Evolutionary conservation across 2,797 vertebrate genomes (phyloP).

Genomic region (Chaenodraco wilsoni): DNA sequence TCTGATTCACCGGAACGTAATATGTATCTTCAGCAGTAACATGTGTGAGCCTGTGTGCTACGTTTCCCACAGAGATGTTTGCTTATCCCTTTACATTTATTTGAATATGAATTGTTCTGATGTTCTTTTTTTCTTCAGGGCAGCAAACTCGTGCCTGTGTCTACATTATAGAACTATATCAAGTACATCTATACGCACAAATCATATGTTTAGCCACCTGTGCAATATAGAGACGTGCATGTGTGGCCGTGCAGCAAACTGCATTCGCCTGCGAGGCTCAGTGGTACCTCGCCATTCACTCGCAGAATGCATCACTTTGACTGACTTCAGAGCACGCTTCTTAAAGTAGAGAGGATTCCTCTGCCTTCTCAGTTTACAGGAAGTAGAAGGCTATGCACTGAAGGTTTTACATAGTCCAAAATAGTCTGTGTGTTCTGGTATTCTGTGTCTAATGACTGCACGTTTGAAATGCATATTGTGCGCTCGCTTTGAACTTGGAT

Average conservation of each 20-base stretch:
- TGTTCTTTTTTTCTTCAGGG: slow-evolving; percentile 65
- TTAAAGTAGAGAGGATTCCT: slow-evolving; percentile 4
- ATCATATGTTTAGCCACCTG: slow-evolving; percentile 55
- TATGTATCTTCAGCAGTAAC: slow-evolving; percentile 43
- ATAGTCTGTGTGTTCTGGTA: background rate
- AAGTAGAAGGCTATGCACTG: slow-evolving; percentile 35
- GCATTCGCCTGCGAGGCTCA: slow-evolving; percentile 27
- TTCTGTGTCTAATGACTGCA: slow-evolving; percentile 20
- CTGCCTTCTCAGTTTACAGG: slow-evolving; percentile 8
- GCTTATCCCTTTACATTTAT: slow-evolving; percentile 56
- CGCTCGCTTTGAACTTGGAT: slow-evolving; percentile 68
- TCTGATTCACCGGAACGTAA: slow-evolving; percentile 51
- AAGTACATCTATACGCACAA: slow-evolving; percentile 62
- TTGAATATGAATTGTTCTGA: slow-evolving; percentile 59
- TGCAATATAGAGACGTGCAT: slow-evolving; percentile 71
- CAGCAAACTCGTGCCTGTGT: slow-evolving; percentile 69
- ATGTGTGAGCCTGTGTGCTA: slow-evolving; percentile 34
- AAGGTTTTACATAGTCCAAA: slow-evolving; percentile 21
- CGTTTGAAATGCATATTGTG: slow-evolving; percentile 17
- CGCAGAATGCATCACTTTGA: slow-evolving; percentile 26
- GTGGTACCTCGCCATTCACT: slow-evolving; percentile 6
- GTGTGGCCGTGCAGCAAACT: slow-evolving; percentile 34
- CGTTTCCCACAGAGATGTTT: slow-evolving; percentile 34
- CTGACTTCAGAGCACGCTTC: slow-evolving; percentile 16
- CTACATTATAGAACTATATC: slow-evolving; percentile 55